These are phyloP conservation scores for Hydrochoerus hydrochaeris DNA, from an alignment of 2,113 vertebrate species.

Conservation along the genomic window DNA sequence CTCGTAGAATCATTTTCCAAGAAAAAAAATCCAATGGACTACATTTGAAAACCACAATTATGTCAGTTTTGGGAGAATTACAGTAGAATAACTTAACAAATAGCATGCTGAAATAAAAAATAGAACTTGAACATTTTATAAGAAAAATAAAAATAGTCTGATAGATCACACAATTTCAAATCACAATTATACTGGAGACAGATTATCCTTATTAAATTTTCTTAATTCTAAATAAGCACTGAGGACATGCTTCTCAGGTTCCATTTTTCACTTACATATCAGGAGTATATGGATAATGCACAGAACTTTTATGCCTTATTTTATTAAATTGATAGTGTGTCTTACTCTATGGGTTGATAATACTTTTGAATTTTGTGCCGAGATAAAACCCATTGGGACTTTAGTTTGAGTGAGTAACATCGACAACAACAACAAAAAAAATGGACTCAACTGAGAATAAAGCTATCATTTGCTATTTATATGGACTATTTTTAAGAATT, in stretches of 20 bases:
- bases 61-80: not conserved
- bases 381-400: not conserved
- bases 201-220: not conserved
- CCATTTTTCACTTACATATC: not conserved
- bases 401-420: not conserved
- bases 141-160: not conserved
- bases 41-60: not conserved
- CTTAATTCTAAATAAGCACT: not conserved
- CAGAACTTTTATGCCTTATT: not conserved
- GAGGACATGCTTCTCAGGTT: not conserved
- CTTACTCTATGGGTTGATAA: not conserved
- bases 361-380: not conserved
- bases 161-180: not conserved
- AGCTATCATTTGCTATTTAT: not conserved
- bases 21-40: not conserved
- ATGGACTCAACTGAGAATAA: not conserved
- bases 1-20: not conserved
- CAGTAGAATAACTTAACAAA: constrained; percentile 11
- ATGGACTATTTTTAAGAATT: not conserved
- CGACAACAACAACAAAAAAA: not conserved
- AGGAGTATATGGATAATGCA: not conserved
- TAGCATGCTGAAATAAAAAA: not conserved
- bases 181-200: constrained; percentile 13
- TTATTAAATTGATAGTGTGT: constrained; percentile 5
- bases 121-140: not conserved